Conservation (phyloP, 2,888 invertebrate genomes). For the Leucoma salicis region DNA sequence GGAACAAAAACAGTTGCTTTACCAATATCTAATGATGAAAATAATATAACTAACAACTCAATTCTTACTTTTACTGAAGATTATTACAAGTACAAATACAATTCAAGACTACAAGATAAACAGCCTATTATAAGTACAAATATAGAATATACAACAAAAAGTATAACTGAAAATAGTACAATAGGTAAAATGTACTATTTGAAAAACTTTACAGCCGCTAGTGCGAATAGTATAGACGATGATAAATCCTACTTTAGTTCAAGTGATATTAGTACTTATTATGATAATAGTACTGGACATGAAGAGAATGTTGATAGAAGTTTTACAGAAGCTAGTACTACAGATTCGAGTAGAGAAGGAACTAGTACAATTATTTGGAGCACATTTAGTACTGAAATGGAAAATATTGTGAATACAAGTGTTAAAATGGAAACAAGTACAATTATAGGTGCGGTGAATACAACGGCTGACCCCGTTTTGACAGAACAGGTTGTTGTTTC, state of each 20-base stretch:
- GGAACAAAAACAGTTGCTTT: too few relatives aligned
- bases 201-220: not conserved
- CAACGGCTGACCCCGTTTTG: conserved; percentile 22
- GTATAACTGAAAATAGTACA: not conserved
- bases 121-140: not conserved
- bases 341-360: not conserved
- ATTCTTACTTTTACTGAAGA: not conserved
- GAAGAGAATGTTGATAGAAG: not conserved
- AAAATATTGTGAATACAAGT: not conserved
- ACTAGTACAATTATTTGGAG: conserved; percentile 4
- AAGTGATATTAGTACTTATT: conserved; percentile 1
- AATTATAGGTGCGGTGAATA: conserved; percentile 3
- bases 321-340: conserved; percentile 1
- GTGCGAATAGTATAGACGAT: conserved; percentile 1
- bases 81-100: not conserved
- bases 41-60: not conserved
- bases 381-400: not conserved
- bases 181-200: not conserved
- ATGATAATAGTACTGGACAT: not conserved
- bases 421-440: not conserved
- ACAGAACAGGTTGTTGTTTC: conserved; percentile 44
- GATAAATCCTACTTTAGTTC: not conserved
- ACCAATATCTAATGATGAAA: too few relatives aligned
- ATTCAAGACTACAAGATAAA: too few relatives aligned
- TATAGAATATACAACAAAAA: not conserved